Evolutionary conservation across 1,140 invertebrate genomes (phyloP).

Genomic region (Ceratoteleas bidentatus): DNA sequence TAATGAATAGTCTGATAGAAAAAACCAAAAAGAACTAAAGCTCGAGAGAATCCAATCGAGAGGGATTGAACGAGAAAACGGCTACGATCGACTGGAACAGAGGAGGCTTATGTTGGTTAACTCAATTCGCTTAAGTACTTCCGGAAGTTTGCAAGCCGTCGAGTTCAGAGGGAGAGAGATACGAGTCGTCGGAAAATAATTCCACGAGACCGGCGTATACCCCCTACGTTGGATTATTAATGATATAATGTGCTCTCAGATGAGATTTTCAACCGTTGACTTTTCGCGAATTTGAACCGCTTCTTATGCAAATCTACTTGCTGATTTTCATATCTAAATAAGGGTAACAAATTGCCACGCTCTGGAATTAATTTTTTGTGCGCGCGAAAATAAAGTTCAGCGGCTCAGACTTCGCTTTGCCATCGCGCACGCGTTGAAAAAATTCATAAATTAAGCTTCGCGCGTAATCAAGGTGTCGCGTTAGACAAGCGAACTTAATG

Average conservation of each 20-base stretch:
- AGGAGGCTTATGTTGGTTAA: slow-evolving; percentile 61
- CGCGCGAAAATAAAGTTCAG: background rate
- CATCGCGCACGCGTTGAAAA: background rate
- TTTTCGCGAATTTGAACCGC: slow-evolving; percentile 38
- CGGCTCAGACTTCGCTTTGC: no score
- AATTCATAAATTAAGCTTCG: background rate
- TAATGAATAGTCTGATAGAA: slow-evolving; percentile 67
- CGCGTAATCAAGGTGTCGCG: background rate
- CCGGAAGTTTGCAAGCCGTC: slow-evolving; percentile 56
- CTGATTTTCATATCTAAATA: slow-evolving; percentile 47
- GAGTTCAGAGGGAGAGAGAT: slow-evolving; percentile 34
- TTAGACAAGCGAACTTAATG: slow-evolving; percentile 32
- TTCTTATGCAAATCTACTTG: slow-evolving; percentile 42
- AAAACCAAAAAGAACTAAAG: slow-evolving; percentile 41
- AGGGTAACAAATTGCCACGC: slow-evolving; percentile 19
- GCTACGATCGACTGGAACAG: slow-evolving; percentile 58
- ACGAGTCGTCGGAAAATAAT: slow-evolving; percentile 57
- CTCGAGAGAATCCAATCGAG: slow-evolving; percentile 66
- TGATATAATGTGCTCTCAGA: slow-evolving; percentile 46
- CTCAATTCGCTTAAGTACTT: slow-evolving; percentile 67
- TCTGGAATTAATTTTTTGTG: background rate
- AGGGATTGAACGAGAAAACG: slow-evolving; percentile 65
- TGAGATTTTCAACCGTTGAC: slow-evolving; percentile 52
- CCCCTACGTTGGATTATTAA: slow-evolving; percentile 55
- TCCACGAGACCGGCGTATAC: slow-evolving; percentile 14